Base-by-base conservation (phyloP, 2,888 invertebrate species). In the Nasonovia ribisnigri region DNA sequence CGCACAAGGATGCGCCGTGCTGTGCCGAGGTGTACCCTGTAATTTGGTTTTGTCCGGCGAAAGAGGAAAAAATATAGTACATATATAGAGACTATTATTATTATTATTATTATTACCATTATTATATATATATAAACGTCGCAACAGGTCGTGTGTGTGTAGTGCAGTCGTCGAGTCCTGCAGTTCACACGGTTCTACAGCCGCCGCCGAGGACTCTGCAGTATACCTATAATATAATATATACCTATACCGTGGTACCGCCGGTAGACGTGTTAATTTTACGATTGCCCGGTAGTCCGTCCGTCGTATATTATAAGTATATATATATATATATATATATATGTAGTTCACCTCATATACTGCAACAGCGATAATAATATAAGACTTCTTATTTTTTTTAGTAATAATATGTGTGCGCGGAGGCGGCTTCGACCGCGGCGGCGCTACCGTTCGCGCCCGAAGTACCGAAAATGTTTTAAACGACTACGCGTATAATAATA, bases 111-210 rank as follows among this genome's bases (percentile, higher is more conserved):
- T 60, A 60, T 46, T n/a, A 67, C 6, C n/a, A 3, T n/a, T 67
- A 67, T 48, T n/a, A 13, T 67, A 36, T 67, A 36, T 16, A n/a
- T 36, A 36, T 36, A 67, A 67, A 36, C n/a, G 67, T 67, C 67
- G 67, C 67, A 67, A 2, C 67, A 36, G 20, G 67, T 36, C 67
- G 67, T 67, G 67, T 67, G 67, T 57, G 26, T 26, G 26, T 3
- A 46, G 86, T 46, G 86, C 43, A 46, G 86, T 43, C 43, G 86
- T 48, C 87, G 51, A 20, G 48, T 87, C n/a, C 48, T n/a, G n/a
- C n/a, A 48, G 87, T 87, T 87, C 87, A 88, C 88, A 88, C 88
- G 88, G 88, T 88, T 51, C n/a, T 87, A 13, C 46, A 54, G 88
- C 16, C n/a, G 57, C 88, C 24, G 86, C 84, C n/a, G 20, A n/a